These are phyloP conservation scores for Chaetorhynchus papuensis DNA, from an alignment of 2,113 vertebrate genomes.

Conservation along the genomic window DNA sequence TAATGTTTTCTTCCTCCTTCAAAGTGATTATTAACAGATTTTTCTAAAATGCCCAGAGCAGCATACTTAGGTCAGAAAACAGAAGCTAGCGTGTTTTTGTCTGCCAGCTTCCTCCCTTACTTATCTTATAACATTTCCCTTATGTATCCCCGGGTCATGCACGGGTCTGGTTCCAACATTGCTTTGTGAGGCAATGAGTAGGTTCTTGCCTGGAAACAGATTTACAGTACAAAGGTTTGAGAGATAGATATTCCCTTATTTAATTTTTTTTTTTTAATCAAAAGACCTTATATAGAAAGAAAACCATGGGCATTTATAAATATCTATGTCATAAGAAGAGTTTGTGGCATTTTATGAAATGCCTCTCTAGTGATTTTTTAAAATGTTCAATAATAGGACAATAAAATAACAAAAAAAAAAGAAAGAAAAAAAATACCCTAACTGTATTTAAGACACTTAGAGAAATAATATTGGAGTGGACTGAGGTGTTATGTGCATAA, in stretches of 20 bases:
- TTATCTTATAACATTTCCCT: conserved; percentile 23
- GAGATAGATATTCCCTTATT: background rate
- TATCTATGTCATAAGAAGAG: background rate
- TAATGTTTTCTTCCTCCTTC: conserved; percentile 14
- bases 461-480: background rate
- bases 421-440: background rate
- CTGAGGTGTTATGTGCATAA: background rate
- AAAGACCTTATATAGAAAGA: background rate
- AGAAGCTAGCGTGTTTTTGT: background rate
- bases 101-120: conserved; percentile 20
- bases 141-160: background rate
- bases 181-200: conserved; percentile 16
- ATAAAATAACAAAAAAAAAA: background rate
- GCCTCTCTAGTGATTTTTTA: background rate
- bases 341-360: background rate
- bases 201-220: conserved; percentile 7
- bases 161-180: conserved; percentile 13
- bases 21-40: conserved; percentile 39
- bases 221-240: background rate
- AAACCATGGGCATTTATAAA: background rate
- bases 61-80: conserved; percentile 20
- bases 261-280: background rate
- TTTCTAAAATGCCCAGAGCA: conserved; percentile 44
- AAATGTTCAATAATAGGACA: background rate
- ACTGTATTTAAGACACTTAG: background rate